Evolutionary conservation across 2,888 invertebrate species (phyloP), one percentile per base, ranked within the genome.

Genomic region (Brenthis ino): DNA sequence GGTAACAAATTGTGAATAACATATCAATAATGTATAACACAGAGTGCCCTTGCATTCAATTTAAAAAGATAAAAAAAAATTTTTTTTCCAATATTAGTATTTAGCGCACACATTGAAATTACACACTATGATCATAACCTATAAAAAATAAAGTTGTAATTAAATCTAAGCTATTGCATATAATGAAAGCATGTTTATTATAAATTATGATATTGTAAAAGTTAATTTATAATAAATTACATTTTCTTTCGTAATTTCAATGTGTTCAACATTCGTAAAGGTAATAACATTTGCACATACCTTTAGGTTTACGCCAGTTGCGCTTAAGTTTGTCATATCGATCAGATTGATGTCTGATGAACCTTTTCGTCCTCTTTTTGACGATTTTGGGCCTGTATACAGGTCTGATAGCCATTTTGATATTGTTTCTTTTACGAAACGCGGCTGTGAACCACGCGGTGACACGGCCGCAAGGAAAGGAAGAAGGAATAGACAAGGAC

Each of bases 221-320:
- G 8, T 33, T 1, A n/a, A 60, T 50, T 16, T 50, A 16, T n/a
- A 33, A 16, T 28, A 50, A 24, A 11, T 2, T 20, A 24, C n/a
- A 50, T 48, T 48, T 58, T 14, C 14, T 50, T 50, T 28, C n/a
- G 12, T 12, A 6, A 16, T 60, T 14, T 16, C 11, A 14, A n/a
- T 12, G 33, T 33, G 16, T 50, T 16, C n/a, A 28, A 28, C 1
- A 11, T 37, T 3, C 6, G 1, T 11, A 5, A 20, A 37, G 16
- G 12, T 4, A 53, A 65, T 20, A 43, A 43, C 20, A 69, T 65
- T 50, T 20, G 16, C 57, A 70, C 86, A 78, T 85, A 93, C 93
- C 99, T 94, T 99, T 99, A 24, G 99, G 99, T 94, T 99, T 99
- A 87, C 99, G 96, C 99, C 99, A 99, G 95, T 97, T 98, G 79